Conservation (phyloP, 2,113 vertebrate genomes). For the Ictalurus furcatus region DNA sequence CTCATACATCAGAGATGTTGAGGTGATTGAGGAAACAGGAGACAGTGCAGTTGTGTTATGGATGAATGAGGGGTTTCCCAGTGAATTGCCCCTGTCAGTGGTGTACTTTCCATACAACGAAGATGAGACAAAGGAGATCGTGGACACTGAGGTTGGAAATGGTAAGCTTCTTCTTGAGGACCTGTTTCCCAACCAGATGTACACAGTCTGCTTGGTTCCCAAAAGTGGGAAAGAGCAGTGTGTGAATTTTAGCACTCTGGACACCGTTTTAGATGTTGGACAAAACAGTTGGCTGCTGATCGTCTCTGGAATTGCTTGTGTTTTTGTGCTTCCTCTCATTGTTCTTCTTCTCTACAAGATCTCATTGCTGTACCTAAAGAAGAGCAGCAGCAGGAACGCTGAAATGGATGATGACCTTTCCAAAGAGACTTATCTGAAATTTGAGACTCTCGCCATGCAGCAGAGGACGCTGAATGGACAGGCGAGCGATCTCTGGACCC, state of each 20-base stretch:
- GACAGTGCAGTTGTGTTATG: slow-evolving; percentile 87
- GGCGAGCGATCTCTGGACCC: slow-evolving; percentile 82
- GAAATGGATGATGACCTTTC: slow-evolving; percentile 80
- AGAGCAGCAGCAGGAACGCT: slow-evolving; percentile 54
- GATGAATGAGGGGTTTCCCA: slow-evolving; percentile 71
- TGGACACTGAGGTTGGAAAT: slow-evolving; percentile 76
- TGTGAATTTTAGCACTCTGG: slow-evolving; percentile 83
- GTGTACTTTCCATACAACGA: slow-evolving; percentile 87
- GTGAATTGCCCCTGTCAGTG: slow-evolving; percentile 74
- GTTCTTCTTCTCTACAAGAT: slow-evolving; percentile 89
- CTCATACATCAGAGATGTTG: slow-evolving; percentile 74
- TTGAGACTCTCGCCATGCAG: slow-evolving; percentile 88
- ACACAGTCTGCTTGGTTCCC: slow-evolving; percentile 86
- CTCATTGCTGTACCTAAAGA: slow-evolving; percentile 77
- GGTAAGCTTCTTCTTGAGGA: slow-evolving; percentile 84
- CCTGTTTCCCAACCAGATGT: slow-evolving; percentile 79
- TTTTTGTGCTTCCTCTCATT: slow-evolving; percentile 78
- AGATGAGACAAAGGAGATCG: slow-evolving; percentile 78
- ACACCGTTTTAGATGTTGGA: slow-evolving; percentile 57
- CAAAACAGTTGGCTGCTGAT: slow-evolving; percentile 73
- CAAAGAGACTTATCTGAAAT: slow-evolving; percentile 92
- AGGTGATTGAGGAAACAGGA: slow-evolving; percentile 79
- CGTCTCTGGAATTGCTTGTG: slow-evolving; percentile 77
- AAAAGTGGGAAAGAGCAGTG: slow-evolving; percentile 87
- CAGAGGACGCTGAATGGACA: slow-evolving; percentile 72